A percentile compares a stretch with the other conserved stretches of the same genome.
These are phyloP conservation scores for Cheilosia soror DNA, from an alignment of 2,888 invertebrate genomes.

Conservation along the genomic window DNA sequence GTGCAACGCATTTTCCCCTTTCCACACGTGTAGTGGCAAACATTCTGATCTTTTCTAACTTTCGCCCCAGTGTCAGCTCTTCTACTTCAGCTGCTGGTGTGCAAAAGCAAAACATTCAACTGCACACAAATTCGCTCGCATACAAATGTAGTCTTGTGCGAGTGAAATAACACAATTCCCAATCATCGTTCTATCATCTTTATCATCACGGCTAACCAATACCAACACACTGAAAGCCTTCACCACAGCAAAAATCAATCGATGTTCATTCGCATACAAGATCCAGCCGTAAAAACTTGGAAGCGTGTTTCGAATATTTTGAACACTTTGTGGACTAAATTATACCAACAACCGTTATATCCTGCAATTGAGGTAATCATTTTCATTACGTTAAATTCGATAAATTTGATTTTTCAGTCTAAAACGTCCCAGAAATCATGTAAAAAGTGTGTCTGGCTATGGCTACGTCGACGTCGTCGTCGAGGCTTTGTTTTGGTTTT, in stretches of 20 bases:
- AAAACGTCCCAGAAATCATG: slow-evolving; percentile 13
- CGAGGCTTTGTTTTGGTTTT: slow-evolving; percentile 71
- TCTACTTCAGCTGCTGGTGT: neutral
- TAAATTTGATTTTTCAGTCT: slow-evolving; percentile 29
- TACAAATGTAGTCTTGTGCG: slow-evolving; percentile 31
- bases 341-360: slow-evolving; percentile 78
- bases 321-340: slow-evolving; percentile 87
- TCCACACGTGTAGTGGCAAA: slow-evolving; percentile 15
- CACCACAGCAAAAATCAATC: slow-evolving; percentile 76
- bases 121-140: slow-evolving; percentile 16
- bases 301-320: slow-evolving; percentile 87
- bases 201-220: slow-evolving; percentile 51
- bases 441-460: slow-evolving; percentile 23
- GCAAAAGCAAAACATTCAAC: slow-evolving; percentile 30
- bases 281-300: slow-evolving; percentile 89
- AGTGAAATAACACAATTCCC: slow-evolving; percentile 50
- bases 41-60: neutral
- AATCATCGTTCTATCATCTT: slow-evolving; percentile 3
- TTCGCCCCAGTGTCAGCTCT: neutral
- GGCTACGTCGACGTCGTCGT: slow-evolving; percentile 49
- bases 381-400: slow-evolving; percentile 1
- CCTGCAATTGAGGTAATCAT: slow-evolving; percentile 81
- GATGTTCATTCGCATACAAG: slow-evolving; percentile 85
- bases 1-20: slow-evolving; percentile 51
- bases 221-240: slow-evolving; percentile 47